These are phyloP conservation scores for Dendropsophus ebraccatus DNA, from an alignment of 2,113 vertebrate genomes.

Conservation along the genomic window DNA sequence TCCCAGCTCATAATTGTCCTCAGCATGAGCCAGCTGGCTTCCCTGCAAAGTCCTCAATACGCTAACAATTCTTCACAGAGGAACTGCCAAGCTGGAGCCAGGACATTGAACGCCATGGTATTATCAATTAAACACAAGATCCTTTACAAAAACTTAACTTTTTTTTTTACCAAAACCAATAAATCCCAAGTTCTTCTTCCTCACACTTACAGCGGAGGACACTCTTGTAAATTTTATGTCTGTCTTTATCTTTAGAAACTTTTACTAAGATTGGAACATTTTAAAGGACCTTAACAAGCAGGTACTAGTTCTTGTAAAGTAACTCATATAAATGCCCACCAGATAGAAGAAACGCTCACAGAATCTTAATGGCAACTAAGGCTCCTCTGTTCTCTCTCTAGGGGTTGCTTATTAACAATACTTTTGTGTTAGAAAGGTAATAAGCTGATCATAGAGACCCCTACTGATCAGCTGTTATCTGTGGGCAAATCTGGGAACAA, in stretches of 20 bases:
- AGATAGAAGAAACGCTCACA: too few species aligned
- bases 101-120: slow-evolving; percentile 16
- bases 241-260: neutral
- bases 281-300: neutral
- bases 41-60: slow-evolving; percentile 42
- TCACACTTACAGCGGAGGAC: neutral
- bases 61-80: slow-evolving; percentile 43
- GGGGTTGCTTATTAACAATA: neutral
- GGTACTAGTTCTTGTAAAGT: neutral
- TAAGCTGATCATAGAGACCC: neutral
- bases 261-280: slow-evolving; percentile 8
- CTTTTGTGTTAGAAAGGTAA: neutral
- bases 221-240: neutral
- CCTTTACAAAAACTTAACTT: neutral
- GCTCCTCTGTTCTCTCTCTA: neutral
- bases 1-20: slow-evolving; percentile 54
- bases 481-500: neutral
- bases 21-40: slow-evolving; percentile 52
- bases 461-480: neutral
- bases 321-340: neutral
- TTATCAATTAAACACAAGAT: slow-evolving; percentile 46
- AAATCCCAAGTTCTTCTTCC: slow-evolving; percentile 20
- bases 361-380: neutral
- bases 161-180: slow-evolving; percentile 27
- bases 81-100: slow-evolving; percentile 45